Evolutionary conservation across 2,113 vertebrate genomes (phyloP).

Genomic region (Istiophorus platypterus): DNA sequence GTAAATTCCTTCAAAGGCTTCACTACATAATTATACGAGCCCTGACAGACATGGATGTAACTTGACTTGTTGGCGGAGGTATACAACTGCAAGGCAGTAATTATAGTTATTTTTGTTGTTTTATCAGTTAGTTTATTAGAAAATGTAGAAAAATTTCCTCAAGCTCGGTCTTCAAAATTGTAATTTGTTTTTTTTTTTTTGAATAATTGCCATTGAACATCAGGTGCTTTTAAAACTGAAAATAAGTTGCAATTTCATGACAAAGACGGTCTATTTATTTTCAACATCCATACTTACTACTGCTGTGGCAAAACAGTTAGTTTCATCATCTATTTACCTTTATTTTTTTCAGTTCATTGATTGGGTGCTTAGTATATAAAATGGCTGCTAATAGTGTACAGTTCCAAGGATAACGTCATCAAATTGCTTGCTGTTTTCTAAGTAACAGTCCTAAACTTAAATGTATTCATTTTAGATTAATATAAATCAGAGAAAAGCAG

Average conservation of each 20-base stretch:
- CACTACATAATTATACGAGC: too few relatives aligned
- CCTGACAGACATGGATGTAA: background rate
- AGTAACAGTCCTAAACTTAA: background rate
- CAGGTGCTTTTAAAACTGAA: background rate
- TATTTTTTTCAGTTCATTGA: background rate
- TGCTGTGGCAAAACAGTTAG: background rate
- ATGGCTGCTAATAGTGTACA: background rate
- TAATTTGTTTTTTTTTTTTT: too few relatives aligned
- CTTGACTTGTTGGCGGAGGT: too few relatives aligned
- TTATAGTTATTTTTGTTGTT: background rate
- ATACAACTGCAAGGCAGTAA: background rate
- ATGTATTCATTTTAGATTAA: background rate
- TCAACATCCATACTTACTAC: background rate
- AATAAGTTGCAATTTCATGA: background rate
- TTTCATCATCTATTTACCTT: background rate
- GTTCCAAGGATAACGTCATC: background rate
- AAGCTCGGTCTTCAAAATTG: background rate
- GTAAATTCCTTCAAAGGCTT: too few relatives aligned
- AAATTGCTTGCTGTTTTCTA: background rate
- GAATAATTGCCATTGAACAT: background rate
- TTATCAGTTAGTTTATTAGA: background rate
- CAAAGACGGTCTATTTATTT: background rate
- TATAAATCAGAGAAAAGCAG: background rate
- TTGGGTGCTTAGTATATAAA: slow-evolving; percentile 1
- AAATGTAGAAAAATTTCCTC: background rate